phyloP scores from a whole-genome alignment of 2,888 invertebrate species.

The Clanis bilineata region DNA sequence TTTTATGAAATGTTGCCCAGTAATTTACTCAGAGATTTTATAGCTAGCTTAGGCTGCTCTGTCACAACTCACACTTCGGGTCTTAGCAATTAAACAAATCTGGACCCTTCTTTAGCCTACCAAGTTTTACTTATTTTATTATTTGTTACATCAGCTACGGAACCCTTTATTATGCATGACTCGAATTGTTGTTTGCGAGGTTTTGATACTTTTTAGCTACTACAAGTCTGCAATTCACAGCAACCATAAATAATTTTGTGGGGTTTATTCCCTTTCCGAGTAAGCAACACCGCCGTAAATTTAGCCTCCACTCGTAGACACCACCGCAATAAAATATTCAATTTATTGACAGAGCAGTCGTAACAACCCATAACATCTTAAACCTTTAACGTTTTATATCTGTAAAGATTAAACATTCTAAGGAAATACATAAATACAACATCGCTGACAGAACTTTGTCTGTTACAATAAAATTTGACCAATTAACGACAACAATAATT shows the following conservation, averaged over 20 bases:
- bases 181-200: neutral
- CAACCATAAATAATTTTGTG: conserved; percentile 51
- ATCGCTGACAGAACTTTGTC: neutral
- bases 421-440: neutral
- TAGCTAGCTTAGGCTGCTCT: no score
- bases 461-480: neutral
- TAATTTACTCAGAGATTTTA: no score
- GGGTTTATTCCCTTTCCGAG: conserved; percentile 48
- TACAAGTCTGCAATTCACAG: conserved; percentile 39
- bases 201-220: conserved; percentile 26
- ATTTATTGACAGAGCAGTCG: conserved; percentile 48
- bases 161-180: neutral
- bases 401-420: conserved; percentile 8
- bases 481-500: neutral
- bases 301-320: conserved; percentile 41
- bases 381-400: conserved; percentile 26
- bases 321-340: conserved; percentile 51
- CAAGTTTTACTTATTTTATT: no score
- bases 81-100: no score
- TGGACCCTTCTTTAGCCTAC: no score
- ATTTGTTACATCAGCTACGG: neutral
- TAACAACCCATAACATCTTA: conserved; percentile 30
- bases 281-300: conserved; percentile 50
- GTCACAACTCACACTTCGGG: no score
- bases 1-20: no score